Evolutionary conservation across 2,888 invertebrate genomes (phyloP).

Genomic region (Trypoxylon attenuatum): DNA sequence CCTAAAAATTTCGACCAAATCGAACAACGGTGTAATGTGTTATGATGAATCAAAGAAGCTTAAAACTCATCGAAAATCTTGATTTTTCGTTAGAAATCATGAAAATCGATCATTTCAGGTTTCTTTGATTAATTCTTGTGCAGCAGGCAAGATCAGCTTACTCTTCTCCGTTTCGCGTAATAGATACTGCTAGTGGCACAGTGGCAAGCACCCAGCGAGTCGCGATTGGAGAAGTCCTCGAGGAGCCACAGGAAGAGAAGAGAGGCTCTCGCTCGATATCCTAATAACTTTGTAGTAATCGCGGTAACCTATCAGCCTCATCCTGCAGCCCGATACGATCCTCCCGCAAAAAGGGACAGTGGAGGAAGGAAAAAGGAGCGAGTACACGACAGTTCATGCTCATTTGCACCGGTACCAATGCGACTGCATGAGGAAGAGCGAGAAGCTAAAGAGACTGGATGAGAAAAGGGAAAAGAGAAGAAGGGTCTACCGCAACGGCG

Average conservation of each 20-base stretch:
- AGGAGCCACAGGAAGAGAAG: slow-evolving; percentile 41
- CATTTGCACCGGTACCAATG: slow-evolving; percentile 59
- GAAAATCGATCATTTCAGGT: too few relatives aligned
- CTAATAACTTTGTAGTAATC: slow-evolving; percentile 60
- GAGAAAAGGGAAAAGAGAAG: too few relatives aligned
- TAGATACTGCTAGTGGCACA: slow-evolving; percentile 25
- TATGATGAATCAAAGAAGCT: too few relatives aligned
- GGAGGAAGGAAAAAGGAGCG: too few relatives aligned
- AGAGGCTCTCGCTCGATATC: slow-evolving; percentile 60
- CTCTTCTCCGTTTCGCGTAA: too few relatives aligned
- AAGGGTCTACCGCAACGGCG: slow-evolving; percentile 55
- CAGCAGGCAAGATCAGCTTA: too few relatives aligned
- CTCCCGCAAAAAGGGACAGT: not conserved
- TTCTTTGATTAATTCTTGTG: too few relatives aligned
- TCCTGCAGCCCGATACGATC: slow-evolving; percentile 1
- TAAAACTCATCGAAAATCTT: too few relatives aligned
- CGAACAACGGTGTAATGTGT: too few relatives aligned
- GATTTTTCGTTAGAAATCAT: too few relatives aligned
- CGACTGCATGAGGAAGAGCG: slow-evolving; percentile 32
- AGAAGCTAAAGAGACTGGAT: too few relatives aligned
- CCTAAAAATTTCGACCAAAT: too few relatives aligned
- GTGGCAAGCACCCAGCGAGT: slow-evolving; percentile 25
- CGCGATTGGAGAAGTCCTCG: slow-evolving; percentile 17
- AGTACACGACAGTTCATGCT: slow-evolving; percentile 24
- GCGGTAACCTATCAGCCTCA: slow-evolving; percentile 50